Conservation (phyloP, 92 coral and sea anemone genomes). For the Parazoanthus swiftii region DNA sequence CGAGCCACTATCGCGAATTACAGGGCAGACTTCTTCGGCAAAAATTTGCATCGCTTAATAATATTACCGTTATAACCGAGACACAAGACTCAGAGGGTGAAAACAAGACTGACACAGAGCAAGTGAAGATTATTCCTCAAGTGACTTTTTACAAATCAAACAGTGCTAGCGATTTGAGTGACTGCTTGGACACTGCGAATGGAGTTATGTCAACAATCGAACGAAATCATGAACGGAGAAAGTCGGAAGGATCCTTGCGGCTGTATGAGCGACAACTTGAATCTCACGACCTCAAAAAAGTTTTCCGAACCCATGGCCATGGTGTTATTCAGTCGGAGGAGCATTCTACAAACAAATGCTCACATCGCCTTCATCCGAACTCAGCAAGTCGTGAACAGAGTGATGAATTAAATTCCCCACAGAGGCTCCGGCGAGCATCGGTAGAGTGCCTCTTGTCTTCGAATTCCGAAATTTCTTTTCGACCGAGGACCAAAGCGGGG, state of each 20-base stretch:
- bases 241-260: neutral
- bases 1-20: slow-evolving; percentile 16
- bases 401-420: slow-evolving; percentile 28
- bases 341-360: neutral
- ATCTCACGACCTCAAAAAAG: neutral
- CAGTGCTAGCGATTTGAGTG: neutral
- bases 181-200: slow-evolving; percentile 1
- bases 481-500: neutral
- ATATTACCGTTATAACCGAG: slow-evolving; percentile 22
- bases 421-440: slow-evolving; percentile 34
- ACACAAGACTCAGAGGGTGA: slow-evolving; percentile 25
- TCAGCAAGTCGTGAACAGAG: neutral
- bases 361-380: neutral
- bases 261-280: neutral
- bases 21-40: slow-evolving; percentile 23
- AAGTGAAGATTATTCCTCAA: neutral
- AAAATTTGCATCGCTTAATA: slow-evolving; percentile 37
- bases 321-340: neutral
- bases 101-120: neutral
- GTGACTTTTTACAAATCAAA: neutral
- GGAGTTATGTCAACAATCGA: slow-evolving; percentile 31
- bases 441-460: slow-evolving; percentile 28
- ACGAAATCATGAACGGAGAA: neutral
- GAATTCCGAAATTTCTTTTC: slow-evolving; percentile 8
- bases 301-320: neutral